Evolutionary conservation across 2,797 vertebrate genomes (phyloP).

Genomic region (Choloepus didactylus): DNA sequence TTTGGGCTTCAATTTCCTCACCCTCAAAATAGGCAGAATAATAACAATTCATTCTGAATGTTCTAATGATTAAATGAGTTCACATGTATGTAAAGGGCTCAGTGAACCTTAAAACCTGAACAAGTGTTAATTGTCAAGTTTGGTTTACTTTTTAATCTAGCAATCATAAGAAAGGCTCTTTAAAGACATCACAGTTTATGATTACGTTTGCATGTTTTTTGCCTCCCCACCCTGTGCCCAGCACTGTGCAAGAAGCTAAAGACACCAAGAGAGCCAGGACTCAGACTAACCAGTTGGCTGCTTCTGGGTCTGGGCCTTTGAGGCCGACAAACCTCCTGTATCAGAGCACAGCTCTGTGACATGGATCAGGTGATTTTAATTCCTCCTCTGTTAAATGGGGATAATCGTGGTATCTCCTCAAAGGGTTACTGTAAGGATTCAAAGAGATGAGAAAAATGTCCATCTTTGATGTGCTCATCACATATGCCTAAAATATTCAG

Average conservation of each 20-base stretch:
- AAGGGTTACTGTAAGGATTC: background rate
- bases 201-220: fast-evolving
- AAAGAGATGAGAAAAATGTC: background rate
- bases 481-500: background rate
- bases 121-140: background rate
- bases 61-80: background rate
- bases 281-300: background rate
- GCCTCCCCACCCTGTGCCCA: background rate
- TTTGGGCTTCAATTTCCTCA: background rate
- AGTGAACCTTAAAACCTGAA: background rate
- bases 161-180: background rate
- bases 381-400: background rate
- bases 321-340: background rate
- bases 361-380: background rate
- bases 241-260: background rate
- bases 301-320: background rate
- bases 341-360: background rate
- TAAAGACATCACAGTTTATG: background rate
- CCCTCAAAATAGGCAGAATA: background rate
- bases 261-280: background rate
- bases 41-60: background rate
- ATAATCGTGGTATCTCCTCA: background rate
- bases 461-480: no score
- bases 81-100: fast-evolving
- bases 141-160: background rate